Evolutionary conservation across 2,797 vertebrate species (phyloP), one percentile per base, ranked within the genome.

Genomic region (Enteromius fasciolatus): DNA sequence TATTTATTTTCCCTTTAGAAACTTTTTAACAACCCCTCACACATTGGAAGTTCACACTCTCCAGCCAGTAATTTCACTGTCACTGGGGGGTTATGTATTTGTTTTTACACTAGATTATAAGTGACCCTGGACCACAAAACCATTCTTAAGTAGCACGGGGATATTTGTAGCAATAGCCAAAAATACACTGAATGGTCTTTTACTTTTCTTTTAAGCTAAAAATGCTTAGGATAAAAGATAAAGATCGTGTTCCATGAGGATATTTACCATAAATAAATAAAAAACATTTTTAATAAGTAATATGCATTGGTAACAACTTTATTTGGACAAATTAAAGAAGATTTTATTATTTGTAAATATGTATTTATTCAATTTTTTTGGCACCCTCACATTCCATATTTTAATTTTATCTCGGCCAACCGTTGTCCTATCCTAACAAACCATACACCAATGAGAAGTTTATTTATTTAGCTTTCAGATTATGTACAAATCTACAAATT

Each of bases 11-110:
- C 31, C 5, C 15, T 52, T 20, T 17, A 52, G 48, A 79, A 79
- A 80, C 78, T 80, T 81, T 73, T 63, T 44, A 81, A 80, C 28
- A 81, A 81, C 10, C 50, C 11, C 64, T 74, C n/a, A 64, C 52
- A 28, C 15, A 25, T 28, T 17, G 25, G 3, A 23, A 73, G 72
- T 6, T 64, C 14, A 39, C n/a, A 20, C 14, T 31, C 17, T 31
- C 46, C 17, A 11, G 46, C 5, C 18, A 52, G 28, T 39, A 0
- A 20, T 17, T 57, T 74, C 12, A 1, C 50, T 17, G 10, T 46
- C 17, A 3, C 18, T 28, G 15, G 52, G 36, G 7, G 11, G 18
- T n/a, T 31, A 4, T 41, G 36, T 61, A 28, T 41, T 41, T 57
- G n/a, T 25, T 23, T 41, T 9, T 44, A 2, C 9, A 28, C 48